These are phyloP conservation scores for Liposcelis brunnea DNA, from an alignment of 2,888 invertebrate species.

Conservation along the genomic window DNA sequence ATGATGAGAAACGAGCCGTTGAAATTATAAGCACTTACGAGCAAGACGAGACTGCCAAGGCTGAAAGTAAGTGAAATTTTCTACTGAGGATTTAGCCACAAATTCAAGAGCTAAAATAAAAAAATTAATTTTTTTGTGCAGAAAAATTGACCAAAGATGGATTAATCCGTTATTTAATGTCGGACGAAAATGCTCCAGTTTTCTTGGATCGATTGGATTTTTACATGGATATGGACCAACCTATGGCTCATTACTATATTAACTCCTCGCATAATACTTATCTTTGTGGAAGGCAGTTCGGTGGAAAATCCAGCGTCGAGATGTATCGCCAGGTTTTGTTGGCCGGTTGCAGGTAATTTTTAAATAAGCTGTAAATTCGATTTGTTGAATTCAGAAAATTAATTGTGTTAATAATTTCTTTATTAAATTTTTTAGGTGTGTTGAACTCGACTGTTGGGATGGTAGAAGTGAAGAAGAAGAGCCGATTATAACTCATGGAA, in stretches of 20 bases:
- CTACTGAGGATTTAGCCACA: neutral
- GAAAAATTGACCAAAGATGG: slow-evolving; percentile 85
- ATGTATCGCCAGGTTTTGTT: slow-evolving; percentile 96
- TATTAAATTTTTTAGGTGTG: slow-evolving; percentile 49
- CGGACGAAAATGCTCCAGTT: slow-evolving; percentile 98
- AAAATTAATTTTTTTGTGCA: no score
- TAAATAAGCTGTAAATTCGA: neutral
- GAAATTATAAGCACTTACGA: slow-evolving; percentile 93
- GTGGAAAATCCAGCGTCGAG: slow-evolving; percentile 94
- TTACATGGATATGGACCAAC: slow-evolving; percentile 98
- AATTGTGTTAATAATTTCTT: neutral
- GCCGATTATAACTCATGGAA: slow-evolving; percentile 98
- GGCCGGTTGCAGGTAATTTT: slow-evolving; percentile 76
- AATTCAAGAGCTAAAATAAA: no score
- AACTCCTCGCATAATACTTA: slow-evolving; percentile 97
- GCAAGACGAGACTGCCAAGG: slow-evolving; percentile 55
- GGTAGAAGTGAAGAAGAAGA: slow-evolving; percentile 96
- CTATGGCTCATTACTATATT: slow-evolving; percentile 95
- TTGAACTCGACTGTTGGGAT: slow-evolving; percentile 98
- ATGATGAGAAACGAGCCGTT: slow-evolving; percentile 79
- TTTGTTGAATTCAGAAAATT: neutral
- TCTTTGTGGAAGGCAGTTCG: slow-evolving; percentile 87
- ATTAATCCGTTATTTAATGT: slow-evolving; percentile 95
- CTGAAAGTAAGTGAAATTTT: slow-evolving; percentile 38
- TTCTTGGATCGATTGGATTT: slow-evolving; percentile 95